These are phyloP conservation scores for Microcebus tavaratra DNA, from an alignment of 2,113 vertebrate genomes.

Conservation along the genomic window DNA sequence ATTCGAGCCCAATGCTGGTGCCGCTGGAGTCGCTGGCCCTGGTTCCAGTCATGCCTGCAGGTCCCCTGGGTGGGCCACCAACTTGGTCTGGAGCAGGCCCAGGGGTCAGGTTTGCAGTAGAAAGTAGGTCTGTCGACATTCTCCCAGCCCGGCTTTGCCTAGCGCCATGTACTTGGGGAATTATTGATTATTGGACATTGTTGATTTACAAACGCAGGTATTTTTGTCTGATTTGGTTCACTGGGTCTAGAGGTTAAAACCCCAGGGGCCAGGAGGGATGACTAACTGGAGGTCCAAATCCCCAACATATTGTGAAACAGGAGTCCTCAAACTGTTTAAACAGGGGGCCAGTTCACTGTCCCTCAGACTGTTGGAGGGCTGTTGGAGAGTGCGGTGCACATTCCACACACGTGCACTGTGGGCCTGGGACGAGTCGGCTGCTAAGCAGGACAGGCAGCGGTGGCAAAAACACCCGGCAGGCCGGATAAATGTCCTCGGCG, in stretches of 20 bases:
- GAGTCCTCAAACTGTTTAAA: too few relatives aligned
- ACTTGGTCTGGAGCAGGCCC: background rate
- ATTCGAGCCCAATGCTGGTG: rapidly evolving
- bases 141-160: background rate
- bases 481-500: too few relatives aligned
- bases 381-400: too few relatives aligned
- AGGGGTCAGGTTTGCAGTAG: background rate
- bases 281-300: background rate
- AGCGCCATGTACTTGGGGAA: background rate
- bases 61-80: background rate
- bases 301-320: rapidly evolving
- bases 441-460: too few relatives aligned
- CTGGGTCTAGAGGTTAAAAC: background rate
- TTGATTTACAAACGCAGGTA: background rate
- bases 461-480: too few relatives aligned
- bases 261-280: too few relatives aligned
- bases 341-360: too few relatives aligned
- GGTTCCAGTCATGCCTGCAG: background rate
- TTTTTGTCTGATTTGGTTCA: background rate
- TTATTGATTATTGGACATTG: rapidly evolving
- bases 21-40: rapidly evolving
- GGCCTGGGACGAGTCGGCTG: too few relatives aligned
- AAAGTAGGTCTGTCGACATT: background rate
- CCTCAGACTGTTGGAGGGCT: too few relatives aligned
- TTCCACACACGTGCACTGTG: too few relatives aligned